phyloP scores from a whole-genome alignment of 2,113 vertebrate species.

The Thalassoma bifasciatum region DNA sequence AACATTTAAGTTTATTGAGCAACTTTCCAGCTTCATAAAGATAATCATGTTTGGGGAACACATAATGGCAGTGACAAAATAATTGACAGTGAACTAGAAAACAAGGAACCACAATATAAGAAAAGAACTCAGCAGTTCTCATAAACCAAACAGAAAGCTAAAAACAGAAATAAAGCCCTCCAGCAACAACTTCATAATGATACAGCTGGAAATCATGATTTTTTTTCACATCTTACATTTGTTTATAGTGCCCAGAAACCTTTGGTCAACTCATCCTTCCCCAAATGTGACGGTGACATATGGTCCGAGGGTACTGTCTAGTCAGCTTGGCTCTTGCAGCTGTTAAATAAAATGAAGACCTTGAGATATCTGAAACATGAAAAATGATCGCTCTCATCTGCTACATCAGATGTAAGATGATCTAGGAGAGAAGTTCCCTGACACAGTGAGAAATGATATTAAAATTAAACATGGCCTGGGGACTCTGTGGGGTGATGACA shows the following conservation, averaged over 20 bases:
- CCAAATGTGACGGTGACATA: background rate
- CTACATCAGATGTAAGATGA: constrained; percentile 48
- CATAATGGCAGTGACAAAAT: too few relatives aligned
- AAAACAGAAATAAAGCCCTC: background rate
- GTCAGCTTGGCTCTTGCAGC: constrained; percentile 23
- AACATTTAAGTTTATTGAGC: too few relatives aligned
- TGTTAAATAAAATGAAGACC: constrained; percentile 52
- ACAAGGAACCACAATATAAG: background rate
- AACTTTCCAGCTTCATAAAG: too few relatives aligned
- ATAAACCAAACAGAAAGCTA: background rate
- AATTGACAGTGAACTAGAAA: background rate
- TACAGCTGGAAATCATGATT: background rate
- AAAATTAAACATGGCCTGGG: constrained; percentile 11
- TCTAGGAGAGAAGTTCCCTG: constrained; percentile 16
- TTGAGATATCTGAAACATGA: constrained; percentile 55
- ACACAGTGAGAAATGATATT: constrained; percentile 35
- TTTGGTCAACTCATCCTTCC: background rate
- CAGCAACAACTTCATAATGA: constrained; percentile 1
- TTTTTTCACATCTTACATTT: constrained; percentile 4
- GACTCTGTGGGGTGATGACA: constrained; percentile 20
- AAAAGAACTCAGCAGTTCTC: background rate
- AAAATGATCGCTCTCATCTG: constrained; percentile 43
- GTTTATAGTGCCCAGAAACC: constrained; percentile 10
- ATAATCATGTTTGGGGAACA: too few relatives aligned
- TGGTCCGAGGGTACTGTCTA: constrained; percentile 12